Evolutionary conservation across 2,888 invertebrate species (phyloP).

Genomic region (Lepidochrysops patricia): DNA sequence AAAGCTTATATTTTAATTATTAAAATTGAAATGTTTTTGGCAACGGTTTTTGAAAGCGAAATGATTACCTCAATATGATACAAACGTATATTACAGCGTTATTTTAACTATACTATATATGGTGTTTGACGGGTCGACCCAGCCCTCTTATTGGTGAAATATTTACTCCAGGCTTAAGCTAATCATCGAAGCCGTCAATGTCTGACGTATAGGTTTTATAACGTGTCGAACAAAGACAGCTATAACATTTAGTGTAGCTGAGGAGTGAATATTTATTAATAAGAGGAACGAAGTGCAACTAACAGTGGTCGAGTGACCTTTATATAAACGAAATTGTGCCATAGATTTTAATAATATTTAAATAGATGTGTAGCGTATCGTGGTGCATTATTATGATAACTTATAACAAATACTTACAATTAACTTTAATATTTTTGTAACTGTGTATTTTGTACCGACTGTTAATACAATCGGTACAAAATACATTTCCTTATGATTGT

Average conservation of each 20-base stretch:
- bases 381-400: slow-evolving; percentile 10
- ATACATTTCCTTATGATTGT: neutral
- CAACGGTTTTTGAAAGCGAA: neutral
- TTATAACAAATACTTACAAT: neutral
- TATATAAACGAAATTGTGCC: slow-evolving; percentile 9
- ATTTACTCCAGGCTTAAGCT: too few species aligned
- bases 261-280: too few species aligned
- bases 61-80: neutral
- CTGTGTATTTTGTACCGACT: neutral
- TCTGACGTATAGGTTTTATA: too few species aligned
- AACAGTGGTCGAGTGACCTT: neutral
- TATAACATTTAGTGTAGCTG: too few species aligned
- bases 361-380: slow-evolving; percentile 1
- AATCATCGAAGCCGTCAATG: too few species aligned
- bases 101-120: too few species aligned
- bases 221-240: too few species aligned
- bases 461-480: neutral
- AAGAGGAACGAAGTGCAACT: neutral
- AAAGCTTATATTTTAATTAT: slow-evolving; percentile 4
- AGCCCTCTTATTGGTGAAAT: too few species aligned
- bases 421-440: neutral
- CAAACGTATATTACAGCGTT: neutral
- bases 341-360: slow-evolving; percentile 5
- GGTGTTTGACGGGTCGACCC: too few species aligned
- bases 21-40: neutral